These are phyloP conservation scores for Ptycholaimellus sp. DNA, from an alignment of 2,888 invertebrate species.

Conservation along the genomic window DNA sequence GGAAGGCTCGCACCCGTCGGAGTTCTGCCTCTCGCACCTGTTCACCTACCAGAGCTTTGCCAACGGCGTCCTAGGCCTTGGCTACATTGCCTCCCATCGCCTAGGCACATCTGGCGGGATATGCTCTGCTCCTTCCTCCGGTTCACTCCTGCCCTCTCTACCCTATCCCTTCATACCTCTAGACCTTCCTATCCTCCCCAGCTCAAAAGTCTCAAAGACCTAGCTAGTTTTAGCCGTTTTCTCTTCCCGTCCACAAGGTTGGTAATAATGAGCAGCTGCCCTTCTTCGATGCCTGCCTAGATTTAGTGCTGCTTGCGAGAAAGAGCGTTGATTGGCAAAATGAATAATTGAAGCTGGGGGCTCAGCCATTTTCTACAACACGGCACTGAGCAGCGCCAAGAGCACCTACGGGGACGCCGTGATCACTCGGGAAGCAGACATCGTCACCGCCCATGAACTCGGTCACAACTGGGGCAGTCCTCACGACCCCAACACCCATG, in stretches of 20 bases:
- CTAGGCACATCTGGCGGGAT: constrained; percentile 82
- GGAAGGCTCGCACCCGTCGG: constrained; percentile 6
- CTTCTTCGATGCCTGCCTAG: constrained; percentile 1
- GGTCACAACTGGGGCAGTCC: constrained; percentile 96
- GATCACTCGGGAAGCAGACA: constrained; percentile 74
- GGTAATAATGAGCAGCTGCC: not conserved
- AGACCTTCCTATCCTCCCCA: no score
- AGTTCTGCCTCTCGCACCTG: constrained; percentile 74
- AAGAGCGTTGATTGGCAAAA: not conserved
- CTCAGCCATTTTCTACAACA: constrained; percentile 50
- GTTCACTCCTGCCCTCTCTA: no score
- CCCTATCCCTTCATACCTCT: no score
- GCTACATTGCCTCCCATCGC: constrained; percentile 78
- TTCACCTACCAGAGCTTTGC: constrained; percentile 89
- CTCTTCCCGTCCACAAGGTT: not conserved
- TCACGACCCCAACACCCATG: constrained; percentile 80
- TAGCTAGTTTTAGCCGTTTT: no score
- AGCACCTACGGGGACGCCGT: constrained; percentile 71
- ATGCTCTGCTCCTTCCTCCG: no score
- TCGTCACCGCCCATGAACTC: constrained; percentile 77
- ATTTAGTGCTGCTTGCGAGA: constrained; percentile 1
- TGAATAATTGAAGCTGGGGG: not conserved
- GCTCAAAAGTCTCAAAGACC: no score
- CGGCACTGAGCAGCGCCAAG: constrained; percentile 71
- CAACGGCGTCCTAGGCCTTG: constrained; percentile 76